Percentiles rank a stretch among this genome's conserved stretches.
Evolutionary conservation across 2,888 invertebrate species (phyloP).

Genomic region (Amphipoea oculea): DNA sequence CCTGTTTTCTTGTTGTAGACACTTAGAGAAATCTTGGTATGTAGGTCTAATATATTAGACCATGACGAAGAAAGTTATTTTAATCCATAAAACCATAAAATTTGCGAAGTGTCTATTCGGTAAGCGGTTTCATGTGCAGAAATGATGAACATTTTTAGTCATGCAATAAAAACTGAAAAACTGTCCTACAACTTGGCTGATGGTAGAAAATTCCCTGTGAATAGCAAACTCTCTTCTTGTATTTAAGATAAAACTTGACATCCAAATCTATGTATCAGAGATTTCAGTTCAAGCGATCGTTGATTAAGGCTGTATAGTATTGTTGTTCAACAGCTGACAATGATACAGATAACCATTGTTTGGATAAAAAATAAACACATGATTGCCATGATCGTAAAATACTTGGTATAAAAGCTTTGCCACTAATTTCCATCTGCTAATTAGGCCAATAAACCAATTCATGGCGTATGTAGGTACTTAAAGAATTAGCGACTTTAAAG

Average conservation of each 20-base stretch:
- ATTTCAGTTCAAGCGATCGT: neutral
- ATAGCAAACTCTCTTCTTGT: neutral
- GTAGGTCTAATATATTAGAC: slow-evolving; percentile 48
- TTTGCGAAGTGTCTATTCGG: neutral
- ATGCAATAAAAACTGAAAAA: neutral
- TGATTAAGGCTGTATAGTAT: neutral
- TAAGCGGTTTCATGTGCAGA: neutral
- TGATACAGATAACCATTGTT: neutral
- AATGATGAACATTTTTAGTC: neutral
- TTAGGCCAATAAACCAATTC: slow-evolving; percentile 42
- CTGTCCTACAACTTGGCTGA: neutral
- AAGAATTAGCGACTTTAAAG: slow-evolving; percentile 49
- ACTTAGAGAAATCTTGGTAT: slow-evolving; percentile 45
- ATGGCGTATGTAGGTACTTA: slow-evolving; percentile 26
- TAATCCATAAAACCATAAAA: slow-evolving; percentile 1
- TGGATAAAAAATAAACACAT: neutral
- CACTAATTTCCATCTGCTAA: slow-evolving; percentile 13
- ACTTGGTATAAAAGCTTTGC: too few species aligned
- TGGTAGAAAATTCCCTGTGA: neutral
- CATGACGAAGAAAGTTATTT: slow-evolving; percentile 37
- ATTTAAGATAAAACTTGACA: neutral
- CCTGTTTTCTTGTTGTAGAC: slow-evolving; percentile 14
- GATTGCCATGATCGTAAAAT: neutral
- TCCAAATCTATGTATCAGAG: neutral
- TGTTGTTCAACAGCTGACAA: neutral